These are phyloP conservation scores for Morinoia aosen DNA, from an alignment of 2,888 invertebrate species.

Conservation along the genomic window DNA sequence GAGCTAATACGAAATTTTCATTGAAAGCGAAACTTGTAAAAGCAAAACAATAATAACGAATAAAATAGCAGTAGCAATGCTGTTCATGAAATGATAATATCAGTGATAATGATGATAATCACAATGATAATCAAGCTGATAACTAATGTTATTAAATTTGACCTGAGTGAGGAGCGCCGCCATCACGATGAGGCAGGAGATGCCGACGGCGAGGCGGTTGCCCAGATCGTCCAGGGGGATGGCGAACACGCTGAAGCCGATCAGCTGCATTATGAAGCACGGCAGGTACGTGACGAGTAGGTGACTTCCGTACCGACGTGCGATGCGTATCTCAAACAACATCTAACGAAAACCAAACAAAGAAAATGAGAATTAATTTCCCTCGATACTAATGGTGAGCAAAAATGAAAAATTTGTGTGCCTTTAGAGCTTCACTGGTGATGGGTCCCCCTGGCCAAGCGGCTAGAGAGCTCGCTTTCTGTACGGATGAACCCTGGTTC, in stretches of 20 bases:
- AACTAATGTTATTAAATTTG: background rate
- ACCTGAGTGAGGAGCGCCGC: conserved; percentile 51
- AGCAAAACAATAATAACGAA: no score
- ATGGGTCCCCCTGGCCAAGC: background rate
- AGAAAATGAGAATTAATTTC: background rate
- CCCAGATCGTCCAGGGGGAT: conserved; percentile 58
- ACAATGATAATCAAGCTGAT: no score
- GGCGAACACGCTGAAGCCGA: conserved; percentile 58
- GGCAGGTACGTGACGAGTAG: conserved; percentile 57
- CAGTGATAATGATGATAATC: no score
- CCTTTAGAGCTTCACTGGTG: background rate
- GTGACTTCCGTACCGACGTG: conserved; percentile 56
- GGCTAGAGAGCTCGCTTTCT: background rate
- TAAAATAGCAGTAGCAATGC: no score
- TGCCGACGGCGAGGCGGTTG: conserved; percentile 57
- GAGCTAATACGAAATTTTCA: no score
- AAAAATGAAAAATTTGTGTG: background rate
- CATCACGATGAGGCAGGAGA: conserved; percentile 63
- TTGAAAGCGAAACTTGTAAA: no score
- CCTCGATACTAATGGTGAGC: background rate
- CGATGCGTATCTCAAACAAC: conserved; percentile 51
- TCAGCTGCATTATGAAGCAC: conserved; percentile 57
- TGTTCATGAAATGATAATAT: no score
- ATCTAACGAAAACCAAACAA: background rate
- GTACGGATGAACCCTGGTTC: background rate